These are phyloP conservation scores for Cichlasoma orientale DNA, from an alignment of 2,797 vertebrate species.

Conservation along the genomic window DNA sequence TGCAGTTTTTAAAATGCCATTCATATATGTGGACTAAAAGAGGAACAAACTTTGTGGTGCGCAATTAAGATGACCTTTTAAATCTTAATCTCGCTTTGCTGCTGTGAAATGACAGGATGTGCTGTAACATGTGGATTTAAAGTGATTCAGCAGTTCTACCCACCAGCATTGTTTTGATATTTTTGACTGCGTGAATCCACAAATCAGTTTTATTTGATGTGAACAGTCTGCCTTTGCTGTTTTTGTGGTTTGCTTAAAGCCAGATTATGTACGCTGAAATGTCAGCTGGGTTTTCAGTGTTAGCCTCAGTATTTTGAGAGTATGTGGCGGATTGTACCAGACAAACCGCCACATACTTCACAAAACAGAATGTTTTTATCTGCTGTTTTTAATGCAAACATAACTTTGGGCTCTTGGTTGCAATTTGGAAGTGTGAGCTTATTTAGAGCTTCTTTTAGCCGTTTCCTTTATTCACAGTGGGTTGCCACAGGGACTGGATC, in stretches of 20 bases:
- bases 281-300: not conserved
- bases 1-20: conserved; percentile 7
- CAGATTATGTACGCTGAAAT: conserved; percentile 15
- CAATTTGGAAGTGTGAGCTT: not conserved
- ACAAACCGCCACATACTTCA: too few relatives aligned
- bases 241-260: conserved; percentile 34
- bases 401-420: not conserved
- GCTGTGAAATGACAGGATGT: conserved; percentile 29
- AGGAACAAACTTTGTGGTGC: not conserved
- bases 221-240: conserved; percentile 14
- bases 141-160: conserved; percentile 34
- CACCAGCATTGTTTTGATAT: conserved; percentile 22
- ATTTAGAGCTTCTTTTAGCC: not conserved
- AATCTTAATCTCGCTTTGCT: not conserved
- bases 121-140: conserved; percentile 31
- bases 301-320: not conserved
- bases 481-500: not conserved
- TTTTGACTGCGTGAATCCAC: conserved; percentile 12
- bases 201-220: conserved; percentile 4
- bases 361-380: too few relatives aligned
- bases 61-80: conserved; percentile 4
- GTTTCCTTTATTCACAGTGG: not conserved
- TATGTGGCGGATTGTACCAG: too few relatives aligned
- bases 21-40: not conserved
- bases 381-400: too few relatives aligned